Base-by-base conservation (phyloP, 2,113 vertebrate species). In the Zosterops pallidus region DNA sequence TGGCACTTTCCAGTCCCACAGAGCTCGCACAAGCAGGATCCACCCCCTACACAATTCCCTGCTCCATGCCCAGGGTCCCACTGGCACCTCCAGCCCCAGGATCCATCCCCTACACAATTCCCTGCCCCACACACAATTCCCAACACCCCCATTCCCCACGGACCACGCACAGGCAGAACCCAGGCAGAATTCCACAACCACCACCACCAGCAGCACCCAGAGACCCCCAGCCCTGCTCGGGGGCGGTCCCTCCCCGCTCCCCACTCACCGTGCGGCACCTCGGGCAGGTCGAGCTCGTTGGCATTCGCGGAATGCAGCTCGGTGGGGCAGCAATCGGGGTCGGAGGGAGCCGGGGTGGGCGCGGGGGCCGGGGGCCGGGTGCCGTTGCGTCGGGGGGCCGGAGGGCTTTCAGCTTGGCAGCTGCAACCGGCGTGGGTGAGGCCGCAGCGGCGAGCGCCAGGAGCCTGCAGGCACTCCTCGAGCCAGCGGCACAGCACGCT, bases 401-500 rank as follows among this genome's bases (percentile, higher is more conserved):
- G 92, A 1, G 97, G 96, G 2, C 87, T 96, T 79, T 98, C 98
- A 0, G 98, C 96, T 9, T 98, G 99, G 94, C 99, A 99, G 84
- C 98, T 98, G 94, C 99, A 99, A 74, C 99, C 99, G 0, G 99
- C 99, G 90, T 99, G 99, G 52, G 99, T 98, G 92, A 99, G 98
- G 79, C 98, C 99, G 22, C 99, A 99, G 67, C 92, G 97, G 95
- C 41, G 97, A 85, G 72, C 77, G 0, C 90, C 96, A 75, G 96
- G 98, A 29, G 97, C 95, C 2, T 98, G 98, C 95, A 99, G 98
- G 60, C 99, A 99, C 98, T 99, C 99, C 98, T 99, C 99, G 11
- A 99, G 98, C 99, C 99, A 99, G 83, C 99, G 98, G 97, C 99
- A 99, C n/a, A 99, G 98, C 90, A 99, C 98, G 4, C 99, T 99